Percentiles rank a stretch among this genome's conserved stretches.
Evolutionary conservation across 2,797 vertebrate genomes (phyloP).

Genomic region (Chlorospingus semifuscus): DNA sequence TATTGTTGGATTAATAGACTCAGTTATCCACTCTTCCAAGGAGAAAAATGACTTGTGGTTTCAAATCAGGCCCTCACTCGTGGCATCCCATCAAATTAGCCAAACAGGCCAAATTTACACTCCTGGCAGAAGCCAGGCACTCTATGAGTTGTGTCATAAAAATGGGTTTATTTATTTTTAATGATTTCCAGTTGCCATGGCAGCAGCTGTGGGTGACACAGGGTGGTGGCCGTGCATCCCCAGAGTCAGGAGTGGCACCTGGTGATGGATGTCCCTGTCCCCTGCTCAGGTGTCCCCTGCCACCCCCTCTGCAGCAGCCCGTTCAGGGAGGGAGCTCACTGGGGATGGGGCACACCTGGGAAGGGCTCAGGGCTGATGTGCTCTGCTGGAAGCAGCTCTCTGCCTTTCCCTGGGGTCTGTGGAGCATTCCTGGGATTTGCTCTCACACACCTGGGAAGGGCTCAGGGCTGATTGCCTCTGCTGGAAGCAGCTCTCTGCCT

Average conservation of each 20-base stretch:
- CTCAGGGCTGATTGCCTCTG: too few relatives aligned
- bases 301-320: background rate
- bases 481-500: background rate
- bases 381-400: background rate
- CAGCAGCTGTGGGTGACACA: background rate
- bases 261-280: background rate
- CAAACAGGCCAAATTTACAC: background rate
- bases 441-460: background rate
- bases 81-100: conserved; percentile 28
- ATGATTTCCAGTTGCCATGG: background rate
- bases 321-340: rapidly evolving
- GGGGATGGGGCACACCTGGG: rapidly evolving
- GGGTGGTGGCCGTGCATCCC: rapidly evolving
- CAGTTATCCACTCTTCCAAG: conserved; percentile 41
- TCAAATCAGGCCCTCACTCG: background rate
- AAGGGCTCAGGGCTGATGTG: background rate
- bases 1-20: conserved; percentile 65
- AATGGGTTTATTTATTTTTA: background rate
- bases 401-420: background rate
- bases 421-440: too few relatives aligned
- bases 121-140: background rate
- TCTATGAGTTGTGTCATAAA: background rate
- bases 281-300: background rate
- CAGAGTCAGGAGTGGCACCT: background rate
- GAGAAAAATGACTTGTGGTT: conserved; percentile 28